Conservation (phyloP, 2,888 invertebrate species). For the Masnerella sp. region DNA sequence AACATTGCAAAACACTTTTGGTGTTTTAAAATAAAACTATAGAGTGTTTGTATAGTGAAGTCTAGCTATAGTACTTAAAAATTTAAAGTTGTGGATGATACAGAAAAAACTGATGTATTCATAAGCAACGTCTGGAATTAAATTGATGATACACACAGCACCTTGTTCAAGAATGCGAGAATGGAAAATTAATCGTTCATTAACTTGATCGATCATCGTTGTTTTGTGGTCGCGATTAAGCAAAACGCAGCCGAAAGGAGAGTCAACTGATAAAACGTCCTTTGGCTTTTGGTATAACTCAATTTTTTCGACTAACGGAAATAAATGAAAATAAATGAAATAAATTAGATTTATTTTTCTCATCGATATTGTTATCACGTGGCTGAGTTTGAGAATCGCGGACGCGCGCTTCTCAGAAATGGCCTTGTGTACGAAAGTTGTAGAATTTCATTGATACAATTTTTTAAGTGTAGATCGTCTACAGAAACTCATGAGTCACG, state of each 20-base stretch:
- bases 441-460: slow-evolving; percentile 26
- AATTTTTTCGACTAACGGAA: no score
- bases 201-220: slow-evolving; percentile 29
- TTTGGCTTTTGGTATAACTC: background rate
- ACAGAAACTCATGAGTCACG: slow-evolving; percentile 26
- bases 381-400: background rate
- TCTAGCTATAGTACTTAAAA: no score
- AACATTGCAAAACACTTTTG: no score
- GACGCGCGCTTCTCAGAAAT: background rate
- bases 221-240: slow-evolving; percentile 4
- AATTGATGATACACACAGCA: slow-evolving; percentile 8
- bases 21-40: no score
- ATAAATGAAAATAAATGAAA: no score
- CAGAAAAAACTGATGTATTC: no score
- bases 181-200: slow-evolving; percentile 29
- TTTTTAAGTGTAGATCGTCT: slow-evolving; percentile 5
- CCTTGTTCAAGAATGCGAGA: slow-evolving; percentile 30
- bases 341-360: no score
- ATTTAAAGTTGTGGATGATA: no score
- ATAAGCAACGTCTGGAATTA: no score
- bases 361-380: no score
- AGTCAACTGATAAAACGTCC: background rate
- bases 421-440: slow-evolving; percentile 6
- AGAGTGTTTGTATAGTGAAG: no score
- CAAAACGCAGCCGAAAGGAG: slow-evolving; percentile 6